Base-by-base conservation (phyloP, 2,113 vertebrate species). In the Malurus melanocephalus region DNA sequence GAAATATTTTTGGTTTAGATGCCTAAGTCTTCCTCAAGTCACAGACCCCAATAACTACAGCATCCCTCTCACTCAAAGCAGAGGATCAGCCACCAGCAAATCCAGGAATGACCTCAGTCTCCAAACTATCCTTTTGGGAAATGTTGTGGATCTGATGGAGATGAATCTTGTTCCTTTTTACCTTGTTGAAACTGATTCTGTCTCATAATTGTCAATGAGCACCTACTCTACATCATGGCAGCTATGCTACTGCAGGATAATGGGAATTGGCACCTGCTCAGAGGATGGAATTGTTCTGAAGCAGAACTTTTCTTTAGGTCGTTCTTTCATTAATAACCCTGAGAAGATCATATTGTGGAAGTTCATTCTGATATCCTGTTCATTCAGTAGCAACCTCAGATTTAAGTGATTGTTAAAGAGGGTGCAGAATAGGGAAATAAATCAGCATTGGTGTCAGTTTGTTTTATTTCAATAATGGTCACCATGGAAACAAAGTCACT, bases 401-500 rank as follows among this genome's bases (percentile, higher is more conserved):
- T 40, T 69, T 40, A 92, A 92, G 66, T 35, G 45, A 69, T 79
- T 91, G 90, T 93, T 94, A 53, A 57, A 95, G 90, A 89, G 67
- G 60, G 64, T 85, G n/a, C 57, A 56, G 85, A 95, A 92, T 57
- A 82, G 73, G 57, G 88, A 92, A 92, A 93, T 92, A 94, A 96
- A 94, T 91, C 93, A 92, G 80, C 65, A 85, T 87, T 68, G 90
- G 80, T 95, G 94, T 94, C 96, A 92, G 90, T 96, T 89, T 97
- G 91, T 94, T 95, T 96, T 96, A 88, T 95, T 97, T 96, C 93
- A 92, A 46, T 91, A 94, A 95, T 87, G 89, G 97, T 98, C 95
- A 92, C 97, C 93, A 96, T 98, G 97, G 97, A 95, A 97, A 97
- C 97, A 87, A 95, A 95, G 89, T 93, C 92, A 90, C 95, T 96